These are phyloP conservation scores for Speoplatyrhinus poulsoni DNA, from an alignment of 2,113 vertebrate species.

Conservation along the genomic window DNA sequence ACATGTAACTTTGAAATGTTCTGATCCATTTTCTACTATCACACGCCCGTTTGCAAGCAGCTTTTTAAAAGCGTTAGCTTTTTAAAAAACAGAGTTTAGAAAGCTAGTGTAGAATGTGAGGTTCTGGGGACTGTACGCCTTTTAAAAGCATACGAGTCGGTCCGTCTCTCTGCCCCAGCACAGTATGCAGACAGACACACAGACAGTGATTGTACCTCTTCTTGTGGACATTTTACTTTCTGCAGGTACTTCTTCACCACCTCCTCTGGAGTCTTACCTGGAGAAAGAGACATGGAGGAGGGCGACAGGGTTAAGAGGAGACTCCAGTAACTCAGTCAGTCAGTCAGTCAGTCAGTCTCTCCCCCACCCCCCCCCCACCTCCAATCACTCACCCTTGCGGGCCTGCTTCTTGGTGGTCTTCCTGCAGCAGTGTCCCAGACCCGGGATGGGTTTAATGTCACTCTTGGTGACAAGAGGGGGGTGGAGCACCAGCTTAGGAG, in stretches of 20 bases:
- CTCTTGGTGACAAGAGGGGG: slow-evolving; percentile 91
- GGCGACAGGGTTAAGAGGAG: neutral
- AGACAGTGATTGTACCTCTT: slow-evolving; percentile 79
- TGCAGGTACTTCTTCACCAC: slow-evolving; percentile 92
- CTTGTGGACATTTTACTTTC: slow-evolving; percentile 87
- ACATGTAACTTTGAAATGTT: too few species aligned
- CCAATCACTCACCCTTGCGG: slow-evolving; percentile 81
- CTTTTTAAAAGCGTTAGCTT: too few species aligned
- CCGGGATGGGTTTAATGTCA: slow-evolving; percentile 90
- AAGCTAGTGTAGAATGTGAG: too few species aligned
- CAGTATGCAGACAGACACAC: neutral
- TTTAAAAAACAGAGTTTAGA: too few species aligned
- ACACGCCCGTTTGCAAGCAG: too few species aligned
- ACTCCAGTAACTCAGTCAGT: too few species aligned
- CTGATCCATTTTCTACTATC: too few species aligned
- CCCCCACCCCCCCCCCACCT: too few species aligned
- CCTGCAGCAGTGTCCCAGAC: slow-evolving; percentile 88
- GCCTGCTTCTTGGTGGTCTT: slow-evolving; percentile 95
- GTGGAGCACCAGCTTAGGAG: slow-evolving; percentile 89
- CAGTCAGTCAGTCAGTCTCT: too few species aligned
- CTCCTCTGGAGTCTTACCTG: slow-evolving; percentile 91
- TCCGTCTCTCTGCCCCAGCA: neutral
- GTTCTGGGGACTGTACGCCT: too few species aligned
- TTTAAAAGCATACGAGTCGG: too few species aligned
- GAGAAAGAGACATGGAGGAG: slow-evolving; percentile 12